Base-by-base conservation (phyloP, 2,797 vertebrate species). In the Fistularia commersonii region DNA sequence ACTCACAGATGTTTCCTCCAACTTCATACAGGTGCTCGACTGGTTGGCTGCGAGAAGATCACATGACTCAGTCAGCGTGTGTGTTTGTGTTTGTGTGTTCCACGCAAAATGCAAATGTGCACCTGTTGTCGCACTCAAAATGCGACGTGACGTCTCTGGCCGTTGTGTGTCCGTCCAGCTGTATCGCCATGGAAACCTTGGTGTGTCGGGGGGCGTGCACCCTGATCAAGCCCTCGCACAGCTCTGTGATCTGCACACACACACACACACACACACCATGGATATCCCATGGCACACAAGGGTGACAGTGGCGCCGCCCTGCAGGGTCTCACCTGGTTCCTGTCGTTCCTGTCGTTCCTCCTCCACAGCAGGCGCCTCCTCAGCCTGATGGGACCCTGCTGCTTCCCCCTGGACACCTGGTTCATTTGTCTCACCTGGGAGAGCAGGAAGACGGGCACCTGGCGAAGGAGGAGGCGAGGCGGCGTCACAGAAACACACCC, bases 131-230 rank as follows among this genome's bases (percentile, higher is more conserved):
- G 54, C 92, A 93, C 74, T 94, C 87, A 31, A 98, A 99, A 35
- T 93, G 92, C 2, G 92, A 90, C 8, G 90, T 85, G 45, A 99
- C 90, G 10, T 98, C 94, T 80, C 78, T 93, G 65, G 91, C 95
- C 81, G 85, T 95, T 34, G 86, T 97, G 61, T 93, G 91, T 67
- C 83, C 85, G 50, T 91, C 92, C 45, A 98, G 91, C 35, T 94
- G 94, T 78, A 98, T 95, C 31, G 93, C 97, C 94, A 93, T 98
- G 67, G 95, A 98, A 54, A 98, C 91, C 87, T 96, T 98, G 5
- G 93, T 88, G 64, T 96, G 91, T 38, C 90, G 82, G 0, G 97
- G 96, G 8, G 95, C 95, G 0, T 96, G 93, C 61, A 99, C 93
- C 55, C 94, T 82, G 77, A 99, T 97, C 71, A 99, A 90, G 8